A percentile compares a stretch with the other conserved stretches of the same genome.
Evolutionary conservation across 2,888 invertebrate species (phyloP).

Genomic region (Conchocele bisecta): DNA sequence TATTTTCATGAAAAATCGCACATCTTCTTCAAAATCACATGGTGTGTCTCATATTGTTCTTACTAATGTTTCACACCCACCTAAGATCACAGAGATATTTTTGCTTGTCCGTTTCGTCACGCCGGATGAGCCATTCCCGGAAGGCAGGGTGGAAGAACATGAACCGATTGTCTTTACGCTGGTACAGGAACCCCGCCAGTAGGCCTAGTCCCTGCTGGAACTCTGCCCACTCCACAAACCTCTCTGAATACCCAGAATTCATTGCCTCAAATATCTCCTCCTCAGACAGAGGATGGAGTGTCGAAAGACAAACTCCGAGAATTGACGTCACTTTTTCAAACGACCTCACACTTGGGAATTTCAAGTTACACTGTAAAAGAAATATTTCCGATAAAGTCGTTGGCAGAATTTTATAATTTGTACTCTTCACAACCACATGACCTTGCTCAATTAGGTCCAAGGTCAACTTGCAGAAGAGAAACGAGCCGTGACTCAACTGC

Average conservation of each 20-base stretch:
- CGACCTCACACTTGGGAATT: slow-evolving; percentile 93
- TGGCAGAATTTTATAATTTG: slow-evolving; percentile 90
- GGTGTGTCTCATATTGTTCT: no score
- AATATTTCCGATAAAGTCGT: slow-evolving; percentile 87
- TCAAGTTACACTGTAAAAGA: slow-evolving; percentile 93
- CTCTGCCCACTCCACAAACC: slow-evolving; percentile 94
- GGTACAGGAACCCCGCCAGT: slow-evolving; percentile 93
- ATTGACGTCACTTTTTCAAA: slow-evolving; percentile 94
- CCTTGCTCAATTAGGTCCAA: slow-evolving; percentile 96
- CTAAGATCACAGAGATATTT: slow-evolving; percentile 96
- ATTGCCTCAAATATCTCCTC: slow-evolving; percentile 97
- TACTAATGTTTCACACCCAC: no score
- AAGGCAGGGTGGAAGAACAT: slow-evolving; percentile 99
- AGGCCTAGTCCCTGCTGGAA: slow-evolving; percentile 94
- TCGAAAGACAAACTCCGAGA: slow-evolving; percentile 94
- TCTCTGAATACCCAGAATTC: slow-evolving; percentile 91
- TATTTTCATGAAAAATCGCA: no score
- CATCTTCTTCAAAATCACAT: no score
- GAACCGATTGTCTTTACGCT: slow-evolving; percentile 95
- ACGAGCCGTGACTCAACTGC: slow-evolving; percentile 92
- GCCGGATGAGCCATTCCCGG: slow-evolving; percentile 96
- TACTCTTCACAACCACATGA: slow-evolving; percentile 95
- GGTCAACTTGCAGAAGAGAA: slow-evolving; percentile 94
- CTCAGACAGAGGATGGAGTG: slow-evolving; percentile 93
- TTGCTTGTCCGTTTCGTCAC: slow-evolving; percentile 88